Evolutionary conservation across 2,797 vertebrate genomes (phyloP).

Genomic region (Nannoperca obscura): DNA sequence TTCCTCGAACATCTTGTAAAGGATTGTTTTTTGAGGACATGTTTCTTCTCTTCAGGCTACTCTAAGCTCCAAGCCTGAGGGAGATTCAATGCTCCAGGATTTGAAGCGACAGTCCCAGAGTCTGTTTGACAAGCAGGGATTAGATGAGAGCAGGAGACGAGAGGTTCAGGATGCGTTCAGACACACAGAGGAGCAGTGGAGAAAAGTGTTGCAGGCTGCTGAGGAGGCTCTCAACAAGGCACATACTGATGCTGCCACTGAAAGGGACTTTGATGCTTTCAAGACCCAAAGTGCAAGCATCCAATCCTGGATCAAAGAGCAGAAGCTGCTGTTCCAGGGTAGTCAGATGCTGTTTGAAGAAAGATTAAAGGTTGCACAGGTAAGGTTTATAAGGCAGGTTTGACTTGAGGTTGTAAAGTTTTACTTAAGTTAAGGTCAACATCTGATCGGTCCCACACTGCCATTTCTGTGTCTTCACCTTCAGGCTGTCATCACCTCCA

Average conservation of each 20-base stretch:
- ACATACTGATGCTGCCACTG: slow-evolving; percentile 61
- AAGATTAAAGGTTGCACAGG: slow-evolving; percentile 84
- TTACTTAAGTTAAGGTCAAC: background rate
- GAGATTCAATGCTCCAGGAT: slow-evolving; percentile 81
- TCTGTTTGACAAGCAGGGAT: slow-evolving; percentile 64
- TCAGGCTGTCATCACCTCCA: slow-evolving; percentile 82
- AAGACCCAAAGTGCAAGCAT: slow-evolving; percentile 75
- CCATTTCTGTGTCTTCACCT: slow-evolving; percentile 1
- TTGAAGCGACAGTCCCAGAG: slow-evolving; percentile 59
- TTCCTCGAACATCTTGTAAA: background rate
- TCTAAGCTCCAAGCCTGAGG: slow-evolving; percentile 73
- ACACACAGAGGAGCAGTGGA: slow-evolving; percentile 69
- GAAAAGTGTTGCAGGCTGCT: slow-evolving; percentile 41
- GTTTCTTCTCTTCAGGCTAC: slow-evolving; percentile 77
- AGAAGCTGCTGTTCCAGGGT: slow-evolving; percentile 77
- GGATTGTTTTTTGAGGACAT: background rate
- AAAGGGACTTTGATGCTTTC: slow-evolving; percentile 76
- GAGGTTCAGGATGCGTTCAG: slow-evolving; percentile 53
- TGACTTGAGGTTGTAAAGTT: background rate
- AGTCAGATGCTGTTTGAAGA: slow-evolving; percentile 76
- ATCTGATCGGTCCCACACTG: background rate
- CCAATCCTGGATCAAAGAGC: slow-evolving; percentile 85
- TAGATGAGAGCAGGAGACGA: slow-evolving; percentile 60
- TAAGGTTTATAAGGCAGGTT: slow-evolving; percentile 58
- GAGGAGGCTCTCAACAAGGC: slow-evolving; percentile 49